Conservation (phyloP, 2,888 invertebrate species). For the Boloria euphrosyne region DNA sequence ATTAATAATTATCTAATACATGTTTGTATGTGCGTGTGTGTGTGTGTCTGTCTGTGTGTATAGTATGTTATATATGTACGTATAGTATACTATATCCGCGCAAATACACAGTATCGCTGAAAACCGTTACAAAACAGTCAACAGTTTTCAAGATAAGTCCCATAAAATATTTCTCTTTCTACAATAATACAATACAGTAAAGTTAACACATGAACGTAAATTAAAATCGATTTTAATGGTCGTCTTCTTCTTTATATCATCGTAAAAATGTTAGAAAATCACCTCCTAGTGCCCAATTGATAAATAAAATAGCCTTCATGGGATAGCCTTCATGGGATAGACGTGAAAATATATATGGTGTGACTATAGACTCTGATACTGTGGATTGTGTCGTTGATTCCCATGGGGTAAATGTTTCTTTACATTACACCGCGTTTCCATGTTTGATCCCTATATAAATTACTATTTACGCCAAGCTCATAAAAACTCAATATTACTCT, state of each 20-base stretch:
- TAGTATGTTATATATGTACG: no score
- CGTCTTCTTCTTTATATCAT: constrained; percentile 39
- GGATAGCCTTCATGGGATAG: constrained; percentile 16
- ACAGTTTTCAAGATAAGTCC: not conserved
- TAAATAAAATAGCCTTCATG: constrained; percentile 36
- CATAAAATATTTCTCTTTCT: constrained; percentile 7
- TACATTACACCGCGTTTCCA: no score
- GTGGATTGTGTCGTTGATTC: not conserved
- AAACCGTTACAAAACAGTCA: not conserved
- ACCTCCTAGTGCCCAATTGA: constrained; percentile 37
- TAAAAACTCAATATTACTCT: no score
- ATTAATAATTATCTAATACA: no score
- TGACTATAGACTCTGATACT: not conserved
- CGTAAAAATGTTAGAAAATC: constrained; percentile 40
- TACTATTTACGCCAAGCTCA: no score
- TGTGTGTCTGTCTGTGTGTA: no score
- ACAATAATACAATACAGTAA: constrained; percentile 29
- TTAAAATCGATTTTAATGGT: constrained; percentile 44
- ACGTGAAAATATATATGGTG: constrained; percentile 7
- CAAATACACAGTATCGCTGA: no score
- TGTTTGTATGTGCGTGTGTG: no score
- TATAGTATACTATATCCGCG: no score
- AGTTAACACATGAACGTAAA: constrained; percentile 39
- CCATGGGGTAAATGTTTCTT: no score
- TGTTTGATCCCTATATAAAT: no score